Percentiles rank a stretch among this genome's conserved stretches.
Evolutionary conservation across 2,113 vertebrate species (phyloP).

Genomic region (Albula glossodonta): DNA sequence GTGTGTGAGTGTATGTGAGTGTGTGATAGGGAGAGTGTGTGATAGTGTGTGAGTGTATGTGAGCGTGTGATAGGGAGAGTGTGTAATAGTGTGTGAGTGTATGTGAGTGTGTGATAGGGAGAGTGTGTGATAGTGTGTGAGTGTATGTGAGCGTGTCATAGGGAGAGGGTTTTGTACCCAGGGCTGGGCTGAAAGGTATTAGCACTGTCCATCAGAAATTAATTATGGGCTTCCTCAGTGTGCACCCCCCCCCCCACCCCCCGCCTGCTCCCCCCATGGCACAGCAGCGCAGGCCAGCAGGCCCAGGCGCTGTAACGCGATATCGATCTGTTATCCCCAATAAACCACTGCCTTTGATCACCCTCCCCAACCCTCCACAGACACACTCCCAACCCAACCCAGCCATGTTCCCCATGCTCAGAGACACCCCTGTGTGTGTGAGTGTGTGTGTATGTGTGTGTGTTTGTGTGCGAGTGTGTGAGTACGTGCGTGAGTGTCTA

Average conservation of each 20-base stretch:
- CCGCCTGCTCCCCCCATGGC: too few relatives aligned
- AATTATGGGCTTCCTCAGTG: constrained; percentile 37
- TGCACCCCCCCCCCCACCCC: background rate
- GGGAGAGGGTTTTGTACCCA: constrained; percentile 3
- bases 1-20: too few relatives aligned
- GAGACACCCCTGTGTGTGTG: background rate
- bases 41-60: too few relatives aligned
- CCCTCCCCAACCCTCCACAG: background rate
- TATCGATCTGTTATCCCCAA: constrained; percentile 25
- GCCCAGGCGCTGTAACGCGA: constrained; percentile 35
- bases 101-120: too few relatives aligned
- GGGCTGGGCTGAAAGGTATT: constrained; percentile 43
- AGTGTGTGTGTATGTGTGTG: background rate
- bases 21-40: too few relatives aligned
- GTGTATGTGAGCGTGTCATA: background rate
- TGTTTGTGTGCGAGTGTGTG: background rate
- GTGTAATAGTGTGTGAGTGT: too few relatives aligned
- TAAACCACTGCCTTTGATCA: constrained; percentile 23
- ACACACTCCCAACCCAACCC: too few relatives aligned
- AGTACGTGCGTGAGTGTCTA: background rate
- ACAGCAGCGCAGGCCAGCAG: constrained; percentile 43
- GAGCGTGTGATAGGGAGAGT: too few relatives aligned
- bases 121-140: too few relatives aligned
- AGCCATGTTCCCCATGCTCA: too few relatives aligned
- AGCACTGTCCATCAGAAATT: constrained; percentile 41